Evolutionary conservation across 1,140 invertebrate species (phyloP).

Genomic region (Pogonomyrmex barbatus): DNA sequence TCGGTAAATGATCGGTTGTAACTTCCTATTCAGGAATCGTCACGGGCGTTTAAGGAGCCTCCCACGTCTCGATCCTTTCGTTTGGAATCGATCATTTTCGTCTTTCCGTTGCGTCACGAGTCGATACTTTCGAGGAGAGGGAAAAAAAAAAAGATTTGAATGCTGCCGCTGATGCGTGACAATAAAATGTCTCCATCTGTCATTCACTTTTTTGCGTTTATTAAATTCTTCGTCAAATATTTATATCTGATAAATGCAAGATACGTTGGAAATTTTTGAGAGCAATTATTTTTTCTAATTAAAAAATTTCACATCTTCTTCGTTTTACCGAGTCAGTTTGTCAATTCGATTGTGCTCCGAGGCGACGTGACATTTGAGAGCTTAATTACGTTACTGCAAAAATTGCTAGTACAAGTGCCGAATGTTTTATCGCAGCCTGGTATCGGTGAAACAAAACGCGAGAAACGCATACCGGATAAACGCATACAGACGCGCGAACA

Average conservation of each 20-base stretch:
- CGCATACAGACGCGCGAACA: not conserved
- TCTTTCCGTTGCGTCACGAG: not conserved
- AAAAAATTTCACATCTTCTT: not conserved
- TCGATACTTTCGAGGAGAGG: not conserved
- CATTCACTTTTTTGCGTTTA: not conserved
- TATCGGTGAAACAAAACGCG: not conserved
- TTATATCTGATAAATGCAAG: too few species aligned
- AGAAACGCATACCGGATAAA: slow-evolving; percentile 24
- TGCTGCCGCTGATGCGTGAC: not conserved
- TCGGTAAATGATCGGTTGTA: slow-evolving; percentile 11
- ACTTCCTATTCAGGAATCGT: slow-evolving; percentile 22
- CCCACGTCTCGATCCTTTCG: not conserved
- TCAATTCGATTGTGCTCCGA: not conserved
- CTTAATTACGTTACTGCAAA: not conserved
- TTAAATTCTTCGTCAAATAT: not conserved
- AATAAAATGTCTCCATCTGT: not conserved
- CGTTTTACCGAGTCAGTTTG: not conserved
- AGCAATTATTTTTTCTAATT: not conserved
- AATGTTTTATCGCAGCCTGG: not conserved
- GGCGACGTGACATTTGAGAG: not conserved
- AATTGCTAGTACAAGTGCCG: not conserved
- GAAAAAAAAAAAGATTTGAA: not conserved
- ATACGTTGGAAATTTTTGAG: not conserved
- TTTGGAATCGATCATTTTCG: not conserved
- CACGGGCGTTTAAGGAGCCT: not conserved